Evolutionary conservation across 2,888 invertebrate genomes (phyloP), one percentile per base, ranked within the genome.

Genomic region (Nasonia oneida): DNA sequence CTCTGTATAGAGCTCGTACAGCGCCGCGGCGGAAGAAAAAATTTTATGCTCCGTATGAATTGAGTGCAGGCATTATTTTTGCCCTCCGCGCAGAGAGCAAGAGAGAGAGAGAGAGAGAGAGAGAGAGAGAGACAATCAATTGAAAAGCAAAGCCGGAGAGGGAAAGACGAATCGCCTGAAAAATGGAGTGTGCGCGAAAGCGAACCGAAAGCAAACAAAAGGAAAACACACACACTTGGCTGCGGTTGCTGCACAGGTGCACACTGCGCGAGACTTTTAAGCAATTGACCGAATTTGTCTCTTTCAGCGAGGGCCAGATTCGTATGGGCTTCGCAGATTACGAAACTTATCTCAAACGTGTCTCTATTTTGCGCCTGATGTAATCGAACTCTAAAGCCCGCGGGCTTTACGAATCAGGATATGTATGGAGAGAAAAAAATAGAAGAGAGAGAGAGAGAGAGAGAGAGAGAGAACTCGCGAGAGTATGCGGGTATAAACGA

Each of bases 271-370:
- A 15, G 73, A 74, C 73, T 81, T 29, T 81, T 81, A 74, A 81
- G 73, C 57, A 81, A 81, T 81, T 47, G 61, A 18, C 5, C 18
- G 47, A 61, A 73, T 81, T 81, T 33, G 74, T 81, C 74, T 81
- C 73, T 15, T 42, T 18, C 47, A 0, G 4, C 42, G 29, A 29
- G 29, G 33, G 15, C 33, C 14, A 14, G 15, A 2, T 29, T 33
- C 4, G 29, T 0, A 23, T 23, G 4, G 3, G 8, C 12, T 29
- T 37, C 33, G 42, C 1, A 42, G 42, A 42, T 42, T 42, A 57
- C 4, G 4, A 57, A 57, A 61, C 57, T 61, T 61, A 61, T 8
- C 57, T 61, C 57, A 23, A n/a, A 8, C 47, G 12, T 47, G n/a
- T n/a, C n/a, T 57, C 57, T 57, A 0, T n/a, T n/a, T 6, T 37